Conservation (phyloP, 2,113 vertebrate species). For the Cromileptes altivelis region DNA sequence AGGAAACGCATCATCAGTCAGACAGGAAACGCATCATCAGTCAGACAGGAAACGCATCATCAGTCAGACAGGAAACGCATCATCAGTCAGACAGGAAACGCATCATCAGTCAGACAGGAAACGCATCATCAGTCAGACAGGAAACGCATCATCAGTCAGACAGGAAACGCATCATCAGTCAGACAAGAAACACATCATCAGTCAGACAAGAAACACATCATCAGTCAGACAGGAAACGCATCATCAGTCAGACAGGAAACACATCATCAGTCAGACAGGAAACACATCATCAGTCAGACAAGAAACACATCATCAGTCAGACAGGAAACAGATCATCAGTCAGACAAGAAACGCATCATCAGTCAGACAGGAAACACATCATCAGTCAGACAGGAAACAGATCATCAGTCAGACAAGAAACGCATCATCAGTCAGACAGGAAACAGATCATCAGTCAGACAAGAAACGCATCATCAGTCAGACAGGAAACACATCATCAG, state of each 20-base stretch:
- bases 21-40: too few species aligned
- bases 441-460: neutral
- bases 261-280: slow-evolving; percentile 19
- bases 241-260: slow-evolving; percentile 4
- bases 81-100: neutral
- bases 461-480: slow-evolving; percentile 5
- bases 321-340: neutral
- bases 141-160: too few species aligned
- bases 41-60: neutral
- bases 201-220: neutral
- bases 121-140: neutral
- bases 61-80: neutral
- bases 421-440: neutral
- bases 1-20: neutral
- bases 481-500: neutral
- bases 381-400: slow-evolving; percentile 8
- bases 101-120: neutral
- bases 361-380: neutral
- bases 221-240: neutral
- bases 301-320: neutral
- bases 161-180: neutral
- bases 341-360: slow-evolving; percentile 5
- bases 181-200: slow-evolving; percentile 2
- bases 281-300: neutral
- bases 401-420: slow-evolving; percentile 1